A percentile compares a stretch with the other conserved stretches of the same genome.
phyloP scores from a whole-genome alignment of 2,113 vertebrate genomes.

The Pedionomus torquatus region DNA sequence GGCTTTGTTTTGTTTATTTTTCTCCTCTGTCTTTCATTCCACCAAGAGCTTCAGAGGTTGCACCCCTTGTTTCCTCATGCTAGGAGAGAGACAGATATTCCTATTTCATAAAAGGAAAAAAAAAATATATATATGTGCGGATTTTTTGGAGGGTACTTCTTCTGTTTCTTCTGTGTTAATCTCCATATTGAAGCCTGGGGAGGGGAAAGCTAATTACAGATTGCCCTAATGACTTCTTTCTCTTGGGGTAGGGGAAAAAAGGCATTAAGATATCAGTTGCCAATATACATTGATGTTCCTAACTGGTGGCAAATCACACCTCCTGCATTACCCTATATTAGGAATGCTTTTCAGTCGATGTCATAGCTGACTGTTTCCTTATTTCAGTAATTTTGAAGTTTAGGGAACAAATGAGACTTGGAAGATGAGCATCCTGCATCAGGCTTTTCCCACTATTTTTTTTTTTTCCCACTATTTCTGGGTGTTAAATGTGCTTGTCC shows the following conservation, averaged over 20 bases:
- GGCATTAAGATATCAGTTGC: not conserved
- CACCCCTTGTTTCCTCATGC: accelerated
- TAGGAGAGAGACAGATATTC: not conserved
- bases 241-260: too few species aligned
- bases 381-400: not conserved
- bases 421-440: not conserved
- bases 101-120: not conserved
- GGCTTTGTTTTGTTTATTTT: not conserved
- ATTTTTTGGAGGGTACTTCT: not conserved
- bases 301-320: not conserved
- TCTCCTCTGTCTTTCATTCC: not conserved
- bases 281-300: not conserved
- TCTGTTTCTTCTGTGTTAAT: not conserved
- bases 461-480: not conserved
- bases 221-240: not conserved
- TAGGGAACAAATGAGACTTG: not conserved
- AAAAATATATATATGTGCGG: not conserved
- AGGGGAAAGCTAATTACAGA: not conserved
- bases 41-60: not conserved
- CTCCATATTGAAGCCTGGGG: not conserved
- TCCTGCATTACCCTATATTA: not conserved
- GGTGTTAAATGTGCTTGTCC: not conserved
- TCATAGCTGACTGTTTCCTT: not conserved
- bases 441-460: not conserved
- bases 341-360: not conserved